Conservation (phyloP, 1,140 invertebrate species). For the Brachionus rubens region DNA sequence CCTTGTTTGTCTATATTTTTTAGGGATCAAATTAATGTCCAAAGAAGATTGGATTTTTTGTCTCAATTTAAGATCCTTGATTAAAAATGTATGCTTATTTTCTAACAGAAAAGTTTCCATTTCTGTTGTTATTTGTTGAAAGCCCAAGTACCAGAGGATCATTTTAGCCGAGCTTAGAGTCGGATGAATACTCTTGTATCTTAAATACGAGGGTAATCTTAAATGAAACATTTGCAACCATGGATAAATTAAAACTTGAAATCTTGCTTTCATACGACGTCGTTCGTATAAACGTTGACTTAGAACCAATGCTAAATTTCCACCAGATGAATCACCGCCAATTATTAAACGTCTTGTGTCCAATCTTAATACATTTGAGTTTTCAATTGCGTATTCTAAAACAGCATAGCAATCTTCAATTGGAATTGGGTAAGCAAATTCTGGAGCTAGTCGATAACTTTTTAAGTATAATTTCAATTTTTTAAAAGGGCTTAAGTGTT, state of each 20-base stretch:
- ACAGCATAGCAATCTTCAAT: slow-evolving; percentile 53
- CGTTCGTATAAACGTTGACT: slow-evolving; percentile 2
- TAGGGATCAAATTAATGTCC: slow-evolving; percentile 1
- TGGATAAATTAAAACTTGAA: slow-evolving; percentile 55
- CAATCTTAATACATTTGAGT: slow-evolving; percentile 50
- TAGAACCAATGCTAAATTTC: slow-evolving; percentile 45
- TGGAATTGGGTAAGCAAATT: slow-evolving; percentile 52
- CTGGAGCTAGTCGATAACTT: slow-evolving; percentile 53
- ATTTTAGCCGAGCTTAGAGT: slow-evolving; percentile 26
- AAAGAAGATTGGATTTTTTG: neutral
- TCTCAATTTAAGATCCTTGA: slow-evolving; percentile 10
- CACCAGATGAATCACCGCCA: slow-evolving; percentile 50
- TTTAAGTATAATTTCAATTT: slow-evolving; percentile 7
- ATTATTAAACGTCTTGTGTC: slow-evolving; percentile 32
- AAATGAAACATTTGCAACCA: slow-evolving; percentile 54
- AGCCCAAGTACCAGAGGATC: slow-evolving; percentile 35
- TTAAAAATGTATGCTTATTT: neutral
- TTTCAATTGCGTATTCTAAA: slow-evolving; percentile 50
- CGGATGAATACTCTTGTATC: neutral
- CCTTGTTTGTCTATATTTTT: slow-evolving; percentile 21
- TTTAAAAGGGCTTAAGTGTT: neutral
- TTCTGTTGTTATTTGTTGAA: slow-evolving; percentile 1
- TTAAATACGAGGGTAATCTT: slow-evolving; percentile 53
- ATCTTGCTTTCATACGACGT: slow-evolving; percentile 48
- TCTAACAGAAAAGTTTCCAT: slow-evolving; percentile 26